Evolutionary conservation across 2,797 vertebrate species (phyloP).

Genomic region (Periophthalmus magnuspinnatus): DNA sequence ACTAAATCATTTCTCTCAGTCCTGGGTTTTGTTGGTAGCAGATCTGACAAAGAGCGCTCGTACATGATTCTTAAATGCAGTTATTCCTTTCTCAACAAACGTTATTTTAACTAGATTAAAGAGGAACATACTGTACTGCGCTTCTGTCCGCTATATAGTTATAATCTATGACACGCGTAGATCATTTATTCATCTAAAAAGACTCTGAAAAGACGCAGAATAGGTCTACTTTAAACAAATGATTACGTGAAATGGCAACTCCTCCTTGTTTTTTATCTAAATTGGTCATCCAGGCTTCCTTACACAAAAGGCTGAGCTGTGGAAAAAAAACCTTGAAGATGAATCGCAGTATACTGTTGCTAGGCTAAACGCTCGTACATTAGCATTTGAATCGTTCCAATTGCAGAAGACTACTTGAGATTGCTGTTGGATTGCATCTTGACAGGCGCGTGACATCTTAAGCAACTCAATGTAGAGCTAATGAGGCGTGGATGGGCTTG

Average conservation of each 20-base stretch:
- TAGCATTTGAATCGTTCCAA: slow-evolving; percentile 49
- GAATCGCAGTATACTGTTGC: slow-evolving; percentile 13
- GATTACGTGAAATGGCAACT: background rate
- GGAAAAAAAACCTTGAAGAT: slow-evolving; percentile 26
- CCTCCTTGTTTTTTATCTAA: background rate
- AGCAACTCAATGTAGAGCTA: slow-evolving; percentile 59
- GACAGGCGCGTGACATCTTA: slow-evolving; percentile 31
- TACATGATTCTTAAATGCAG: too few relatives aligned
- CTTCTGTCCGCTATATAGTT: too few relatives aligned
- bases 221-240: background rate
- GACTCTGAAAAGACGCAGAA: too few relatives aligned
- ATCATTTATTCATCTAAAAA: too few relatives aligned
- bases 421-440: slow-evolving; percentile 26
- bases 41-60: slow-evolving; percentile 17
- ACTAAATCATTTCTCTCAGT: slow-evolving; percentile 22
- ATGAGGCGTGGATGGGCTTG: slow-evolving; percentile 57
- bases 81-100: too few relatives aligned
- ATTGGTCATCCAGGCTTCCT: slow-evolving; percentile 1
- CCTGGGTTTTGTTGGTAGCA: slow-evolving; percentile 34
- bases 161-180: too few relatives aligned
- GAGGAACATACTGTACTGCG: too few relatives aligned
- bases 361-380: slow-evolving; percentile 20
- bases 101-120: too few relatives aligned
- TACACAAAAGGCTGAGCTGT: slow-evolving; percentile 10
- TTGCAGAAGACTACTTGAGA: slow-evolving; percentile 28